Evolutionary conservation across 2,113 vertebrate genomes (phyloP), one percentile per base, ranked within the genome.

Genomic region (Coreoperca whiteheadi): DNA sequence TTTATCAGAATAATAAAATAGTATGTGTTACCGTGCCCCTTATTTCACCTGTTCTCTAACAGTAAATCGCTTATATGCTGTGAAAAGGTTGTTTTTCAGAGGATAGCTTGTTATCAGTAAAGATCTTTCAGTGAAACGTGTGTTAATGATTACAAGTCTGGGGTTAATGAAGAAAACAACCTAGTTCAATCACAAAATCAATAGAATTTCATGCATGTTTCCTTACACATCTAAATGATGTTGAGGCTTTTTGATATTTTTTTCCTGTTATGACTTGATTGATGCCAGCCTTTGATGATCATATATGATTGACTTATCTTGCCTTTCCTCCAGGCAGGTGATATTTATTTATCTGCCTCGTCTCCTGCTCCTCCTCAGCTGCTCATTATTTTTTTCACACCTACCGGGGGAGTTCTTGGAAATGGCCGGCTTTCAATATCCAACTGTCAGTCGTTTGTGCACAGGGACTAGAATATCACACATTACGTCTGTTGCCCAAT

Each of bases 331-430:
- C 84, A 85, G 90, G 88, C 93, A 79, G 89, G 84, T 94, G 94
- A 87, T 93, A 91, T 94, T 93, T 94, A 89, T 94, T 90, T 93
- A 95, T 95, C 94, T 89, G 63, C 50, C 70, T 77, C 11, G 18
- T 73, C 64, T 83, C 75, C 86, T 54, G 50, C 79, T 71, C 54
- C 54, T 81, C 54, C 90, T 82, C 79, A 72, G 79, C 77, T 57
- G 72, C 89, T 86, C 83, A 79, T 91, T 88, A 65, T 87, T 85
- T 87, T 77, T 86, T 81, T 80, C 68, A 67, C 89, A 83, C 46
- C 69, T 67, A 18, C 77, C 56, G 46, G 50, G 53, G 79, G 30
- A 74, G 72, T 87, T 92, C 80, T 84, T 34, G 23, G 75, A 78
- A 89, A 89, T 46, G 14, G 61, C 28, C 30, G 8, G 7, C 78